Evolutionary conservation across 2,113 vertebrate genomes (phyloP).

Genomic region (Sebastes fasciatus): DNA sequence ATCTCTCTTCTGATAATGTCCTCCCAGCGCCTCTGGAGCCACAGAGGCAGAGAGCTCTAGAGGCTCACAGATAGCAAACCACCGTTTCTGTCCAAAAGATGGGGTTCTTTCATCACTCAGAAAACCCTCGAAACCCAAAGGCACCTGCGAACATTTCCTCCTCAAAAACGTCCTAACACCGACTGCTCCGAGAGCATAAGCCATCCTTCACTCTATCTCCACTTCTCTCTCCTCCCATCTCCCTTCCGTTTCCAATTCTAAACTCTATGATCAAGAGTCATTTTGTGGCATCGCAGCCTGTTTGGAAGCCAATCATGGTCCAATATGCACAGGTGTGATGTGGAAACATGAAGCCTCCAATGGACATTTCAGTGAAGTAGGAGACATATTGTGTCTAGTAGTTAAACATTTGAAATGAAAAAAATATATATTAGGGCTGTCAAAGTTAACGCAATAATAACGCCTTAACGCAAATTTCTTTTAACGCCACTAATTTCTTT

Average conservation of each 20-base stretch:
- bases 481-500: too few relatives aligned
- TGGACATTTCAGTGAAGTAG: neutral
- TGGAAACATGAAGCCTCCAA: neutral
- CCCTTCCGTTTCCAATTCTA: neutral
- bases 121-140: slow-evolving; percentile 29
- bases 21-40: slow-evolving; percentile 19
- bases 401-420: neutral
- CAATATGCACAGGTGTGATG: neutral
- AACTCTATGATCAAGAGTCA: neutral
- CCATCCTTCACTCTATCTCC: slow-evolving; percentile 6
- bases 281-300: neutral
- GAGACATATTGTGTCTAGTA: neutral
- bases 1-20: slow-evolving; percentile 27
- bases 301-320: neutral
- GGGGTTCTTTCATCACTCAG: slow-evolving; percentile 54
- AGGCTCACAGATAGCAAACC: slow-evolving; percentile 38
- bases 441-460: too few relatives aligned
- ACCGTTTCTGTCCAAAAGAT: slow-evolving; percentile 36
- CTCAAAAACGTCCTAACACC: too few relatives aligned
- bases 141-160: slow-evolving; percentile 24
- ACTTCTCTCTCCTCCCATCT: neutral
- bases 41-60: slow-evolving; percentile 35
- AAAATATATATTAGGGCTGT: too few relatives aligned
- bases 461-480: too few relatives aligned
- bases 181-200: too few relatives aligned